A percentile compares a stretch with the other conserved stretches of the same genome.
Conservation (phyloP, 2,888 invertebrate genomes). For the Pristionchus entomophagus region DNA sequence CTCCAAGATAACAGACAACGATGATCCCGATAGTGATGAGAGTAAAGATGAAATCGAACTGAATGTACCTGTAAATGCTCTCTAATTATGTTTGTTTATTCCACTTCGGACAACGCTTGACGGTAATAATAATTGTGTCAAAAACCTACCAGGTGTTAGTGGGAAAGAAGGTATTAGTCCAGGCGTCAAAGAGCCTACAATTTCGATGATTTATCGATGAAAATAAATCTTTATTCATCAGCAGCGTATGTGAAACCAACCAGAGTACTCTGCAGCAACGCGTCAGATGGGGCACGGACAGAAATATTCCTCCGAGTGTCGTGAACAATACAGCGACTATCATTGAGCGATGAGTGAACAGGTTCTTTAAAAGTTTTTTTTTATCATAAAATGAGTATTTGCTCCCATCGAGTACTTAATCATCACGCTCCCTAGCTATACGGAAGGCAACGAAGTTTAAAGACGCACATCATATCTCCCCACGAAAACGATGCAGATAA, state of each 20-base stretch:
- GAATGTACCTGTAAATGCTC: not conserved
- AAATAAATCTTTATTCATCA: too few species aligned
- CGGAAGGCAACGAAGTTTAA: too few species aligned
- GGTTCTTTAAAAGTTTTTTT: too few species aligned
- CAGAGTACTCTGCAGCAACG: not conserved
- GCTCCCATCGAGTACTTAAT: too few species aligned
- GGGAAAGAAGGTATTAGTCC: not conserved
- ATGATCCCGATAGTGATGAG: not conserved
- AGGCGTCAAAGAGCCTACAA: not conserved
- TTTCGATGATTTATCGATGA: too few species aligned
- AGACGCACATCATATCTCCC: not conserved
- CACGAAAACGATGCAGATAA: not conserved
- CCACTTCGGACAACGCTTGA: not conserved
- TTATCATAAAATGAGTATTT: too few species aligned
- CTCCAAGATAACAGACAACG: not conserved
- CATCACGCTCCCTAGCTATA: too few species aligned
- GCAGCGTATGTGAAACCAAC: not conserved
- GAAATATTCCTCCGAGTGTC: not conserved
- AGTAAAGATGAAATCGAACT: not conserved
- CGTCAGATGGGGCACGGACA: not conserved
- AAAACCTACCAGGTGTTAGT: not conserved
- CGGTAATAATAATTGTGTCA: not conserved
- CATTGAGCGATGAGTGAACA: not conserved
- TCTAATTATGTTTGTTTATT: not conserved
- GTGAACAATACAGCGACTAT: not conserved